Evolutionary conservation across 2,113 vertebrate genomes (phyloP).

Genomic region (Lynx canadensis): DNA sequence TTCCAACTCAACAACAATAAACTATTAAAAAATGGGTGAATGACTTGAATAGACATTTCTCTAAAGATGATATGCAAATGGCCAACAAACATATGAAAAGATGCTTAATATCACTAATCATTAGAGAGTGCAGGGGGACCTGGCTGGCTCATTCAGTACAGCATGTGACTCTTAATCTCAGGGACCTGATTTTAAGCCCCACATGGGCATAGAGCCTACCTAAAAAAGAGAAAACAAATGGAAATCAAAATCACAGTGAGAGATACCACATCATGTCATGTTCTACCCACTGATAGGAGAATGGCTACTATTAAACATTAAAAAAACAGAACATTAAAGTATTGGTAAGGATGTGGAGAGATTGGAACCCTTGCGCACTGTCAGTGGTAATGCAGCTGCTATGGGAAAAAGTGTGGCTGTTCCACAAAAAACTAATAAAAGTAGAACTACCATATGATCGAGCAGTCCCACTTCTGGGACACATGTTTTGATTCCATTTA

Average conservation of each 20-base stretch:
- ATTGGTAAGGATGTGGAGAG: neutral
- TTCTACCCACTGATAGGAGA: neutral
- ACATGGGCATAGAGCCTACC: neutral
- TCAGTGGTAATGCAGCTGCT: neutral
- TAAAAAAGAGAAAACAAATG: neutral
- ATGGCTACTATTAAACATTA: neutral
- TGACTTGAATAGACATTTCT: neutral
- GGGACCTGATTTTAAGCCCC: neutral
- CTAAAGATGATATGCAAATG: neutral
- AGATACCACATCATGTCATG: neutral
- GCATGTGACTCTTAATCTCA: neutral
- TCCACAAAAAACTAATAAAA: conserved; percentile 36
- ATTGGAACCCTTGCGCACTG: neutral
- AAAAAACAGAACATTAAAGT: neutral
- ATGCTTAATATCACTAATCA: neutral
- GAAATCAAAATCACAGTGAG: neutral
- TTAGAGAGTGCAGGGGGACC: neutral
- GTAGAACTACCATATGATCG: neutral
- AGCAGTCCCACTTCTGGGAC: neutral
- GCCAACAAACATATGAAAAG: neutral
- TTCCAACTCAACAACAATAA: neutral
- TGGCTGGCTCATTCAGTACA: neutral
- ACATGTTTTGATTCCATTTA: neutral
- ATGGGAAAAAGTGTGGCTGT: neutral
- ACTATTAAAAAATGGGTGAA: neutral